A percentile compares a stretch with the other conserved stretches of the same genome.
Conservation (phyloP, 2,888 invertebrate genomes). For the Aleiodes testaceus region DNA sequence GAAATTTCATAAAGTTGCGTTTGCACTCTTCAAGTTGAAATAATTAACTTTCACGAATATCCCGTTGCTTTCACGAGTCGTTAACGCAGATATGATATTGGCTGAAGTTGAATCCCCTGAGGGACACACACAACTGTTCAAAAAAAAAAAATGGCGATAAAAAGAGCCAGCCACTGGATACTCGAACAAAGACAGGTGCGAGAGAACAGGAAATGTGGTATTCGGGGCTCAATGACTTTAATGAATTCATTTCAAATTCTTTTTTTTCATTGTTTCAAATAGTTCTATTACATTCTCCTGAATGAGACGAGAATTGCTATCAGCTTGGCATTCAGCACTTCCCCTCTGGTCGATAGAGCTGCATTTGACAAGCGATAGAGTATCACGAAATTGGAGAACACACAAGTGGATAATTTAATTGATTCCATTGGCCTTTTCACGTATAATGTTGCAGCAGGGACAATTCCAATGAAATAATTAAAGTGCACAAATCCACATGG, state of each 20-base stretch:
- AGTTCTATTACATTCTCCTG: not conserved
- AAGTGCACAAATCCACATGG: constrained; percentile 42
- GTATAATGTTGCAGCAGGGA: not conserved
- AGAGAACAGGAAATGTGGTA: constrained; percentile 22
- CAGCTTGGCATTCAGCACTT: constrained; percentile 12
- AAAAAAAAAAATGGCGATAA: constrained; percentile 20
- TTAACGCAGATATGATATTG: constrained; percentile 29
- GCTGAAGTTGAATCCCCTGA: constrained; percentile 20
- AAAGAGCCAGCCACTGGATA: constrained; percentile 2
- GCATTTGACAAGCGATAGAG: constrained; percentile 21
- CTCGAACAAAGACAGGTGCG: constrained; percentile 27
- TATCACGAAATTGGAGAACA: not conserved
- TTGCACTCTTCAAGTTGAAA: not conserved
- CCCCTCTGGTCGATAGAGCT: constrained; percentile 21
- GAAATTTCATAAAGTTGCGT: constrained; percentile 1
- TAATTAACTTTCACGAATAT: constrained; percentile 17
- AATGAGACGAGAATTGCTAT: constrained; percentile 13
- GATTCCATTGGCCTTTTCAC: not conserved
- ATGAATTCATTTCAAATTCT: not conserved
- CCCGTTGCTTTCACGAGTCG: constrained; percentile 29
- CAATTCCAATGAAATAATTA: no score
- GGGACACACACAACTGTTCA: constrained; percentile 20
- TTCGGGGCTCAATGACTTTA: constrained; percentile 8
- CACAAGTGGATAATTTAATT: constrained; percentile 6
- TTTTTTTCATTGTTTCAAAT: not conserved